phyloP scores from a whole-genome alignment of 2,797 vertebrate genomes.

The Rhodeus uyekii region DNA sequence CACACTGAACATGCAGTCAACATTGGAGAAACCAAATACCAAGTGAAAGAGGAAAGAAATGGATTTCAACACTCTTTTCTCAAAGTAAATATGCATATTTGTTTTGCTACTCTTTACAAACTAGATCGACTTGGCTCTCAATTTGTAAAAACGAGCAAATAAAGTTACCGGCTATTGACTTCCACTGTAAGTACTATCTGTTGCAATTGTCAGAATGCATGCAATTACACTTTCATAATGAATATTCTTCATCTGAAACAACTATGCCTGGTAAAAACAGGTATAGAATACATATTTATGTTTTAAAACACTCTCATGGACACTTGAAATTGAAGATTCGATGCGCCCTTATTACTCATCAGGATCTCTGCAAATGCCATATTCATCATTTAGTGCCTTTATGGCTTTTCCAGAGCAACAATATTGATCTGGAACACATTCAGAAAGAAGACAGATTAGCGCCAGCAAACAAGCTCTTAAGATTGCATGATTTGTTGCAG shows the following conservation, averaged over 20 bases:
- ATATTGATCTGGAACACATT: constrained; percentile 44
- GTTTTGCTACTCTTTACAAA: neutral
- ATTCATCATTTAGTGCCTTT: constrained; percentile 34
- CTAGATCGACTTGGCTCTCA: neutral
- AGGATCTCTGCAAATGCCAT: constrained; percentile 31
- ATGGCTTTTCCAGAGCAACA: constrained; percentile 19
- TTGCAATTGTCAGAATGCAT: neutral
- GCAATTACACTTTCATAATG: neutral
- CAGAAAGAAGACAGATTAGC: constrained; percentile 21
- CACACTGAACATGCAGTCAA: neutral
- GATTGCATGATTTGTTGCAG: constrained; percentile 20
- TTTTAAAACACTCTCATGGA: neutral
- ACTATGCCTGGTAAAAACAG: neutral
- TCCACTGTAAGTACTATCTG: neutral
- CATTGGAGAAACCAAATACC: neutral
- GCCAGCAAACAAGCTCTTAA: constrained; percentile 11
- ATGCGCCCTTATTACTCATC: constrained; percentile 24
- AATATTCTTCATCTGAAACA: neutral
- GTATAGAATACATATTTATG: neutral
- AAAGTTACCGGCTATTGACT: neutral
- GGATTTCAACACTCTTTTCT: neutral
- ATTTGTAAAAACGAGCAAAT: neutral
- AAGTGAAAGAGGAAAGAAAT: neutral
- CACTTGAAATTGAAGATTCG: constrained; percentile 13
- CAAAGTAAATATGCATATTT: neutral